phyloP scores from a whole-genome alignment of 2,888 invertebrate species.

The Epinotia nisella region DNA sequence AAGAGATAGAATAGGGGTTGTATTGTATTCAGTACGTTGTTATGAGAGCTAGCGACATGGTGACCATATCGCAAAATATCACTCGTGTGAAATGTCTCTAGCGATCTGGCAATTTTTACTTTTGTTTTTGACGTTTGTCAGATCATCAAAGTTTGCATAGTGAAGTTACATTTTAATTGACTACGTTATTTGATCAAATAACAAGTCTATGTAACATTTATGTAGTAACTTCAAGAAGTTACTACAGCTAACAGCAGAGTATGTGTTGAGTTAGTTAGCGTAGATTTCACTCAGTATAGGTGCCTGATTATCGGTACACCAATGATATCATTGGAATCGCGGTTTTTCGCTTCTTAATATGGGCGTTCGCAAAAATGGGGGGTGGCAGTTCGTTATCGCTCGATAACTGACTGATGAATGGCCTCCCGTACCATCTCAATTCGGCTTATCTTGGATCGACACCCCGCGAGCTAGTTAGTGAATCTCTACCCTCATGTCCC shows the following conservation, averaged over 20 bases:
- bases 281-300: not conserved
- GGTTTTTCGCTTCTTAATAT: constrained; percentile 71
- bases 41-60: no score
- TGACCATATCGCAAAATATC: no score
- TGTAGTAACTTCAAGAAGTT: not conserved
- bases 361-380: constrained; percentile 68
- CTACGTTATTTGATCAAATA: not conserved
- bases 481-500: constrained; percentile 62
- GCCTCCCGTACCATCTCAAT: constrained; percentile 79
- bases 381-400: constrained; percentile 72
- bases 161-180: not conserved
- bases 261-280: no score
- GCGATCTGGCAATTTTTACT: no score
- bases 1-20: no score
- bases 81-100: no score
- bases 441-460: constrained; percentile 79
- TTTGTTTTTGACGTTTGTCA: no score
- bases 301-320: constrained; percentile 31
- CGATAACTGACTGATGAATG: constrained; percentile 83
- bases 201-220: not conserved
- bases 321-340: constrained; percentile 68
- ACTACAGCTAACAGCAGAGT: no score
- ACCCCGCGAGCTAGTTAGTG: constrained; percentile 80
- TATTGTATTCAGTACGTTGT: no score
- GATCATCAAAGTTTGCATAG: not conserved